Evolutionary conservation across 2,113 vertebrate genomes (phyloP).

Genomic region (Globicephala melas): DNA sequence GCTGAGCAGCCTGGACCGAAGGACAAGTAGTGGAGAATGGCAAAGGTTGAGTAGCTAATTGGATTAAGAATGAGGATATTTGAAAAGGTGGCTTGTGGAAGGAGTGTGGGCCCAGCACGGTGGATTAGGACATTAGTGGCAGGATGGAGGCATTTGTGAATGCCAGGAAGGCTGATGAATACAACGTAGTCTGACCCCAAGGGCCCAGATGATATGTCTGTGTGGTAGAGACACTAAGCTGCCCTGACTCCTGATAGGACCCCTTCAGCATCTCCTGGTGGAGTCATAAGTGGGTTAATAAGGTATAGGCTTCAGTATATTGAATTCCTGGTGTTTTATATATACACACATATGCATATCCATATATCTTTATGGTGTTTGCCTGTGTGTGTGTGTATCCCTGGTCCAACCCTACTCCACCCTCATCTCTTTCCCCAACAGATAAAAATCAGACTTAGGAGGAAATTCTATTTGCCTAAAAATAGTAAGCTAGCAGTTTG

Average conservation of each 20-base stretch:
- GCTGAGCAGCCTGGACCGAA: background rate
- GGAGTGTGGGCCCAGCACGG: too few relatives aligned
- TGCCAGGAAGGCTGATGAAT: background rate
- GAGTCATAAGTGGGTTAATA: background rate
- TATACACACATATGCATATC: background rate
- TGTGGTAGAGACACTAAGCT: background rate
- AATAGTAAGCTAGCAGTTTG: background rate
- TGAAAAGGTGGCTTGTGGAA: background rate
- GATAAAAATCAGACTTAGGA: background rate
- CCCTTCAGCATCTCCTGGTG: background rate
- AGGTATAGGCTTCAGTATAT: background rate
- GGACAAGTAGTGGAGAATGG: background rate
- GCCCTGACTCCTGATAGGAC: background rate
- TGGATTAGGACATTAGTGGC: background rate
- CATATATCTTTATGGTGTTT: background rate
- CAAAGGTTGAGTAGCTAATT: background rate
- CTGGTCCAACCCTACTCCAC: background rate
- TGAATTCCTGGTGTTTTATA: background rate
- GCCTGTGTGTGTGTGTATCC: fast-evolving
- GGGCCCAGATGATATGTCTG: background rate
- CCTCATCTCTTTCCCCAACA: background rate
- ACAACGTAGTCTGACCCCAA: fast-evolving
- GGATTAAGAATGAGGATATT: background rate
- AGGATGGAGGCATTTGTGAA: background rate
- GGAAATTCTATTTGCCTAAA: background rate